Conservation (phyloP, 2,113 vertebrate genomes). For the Pseudorectes ferrugineus region DNA sequence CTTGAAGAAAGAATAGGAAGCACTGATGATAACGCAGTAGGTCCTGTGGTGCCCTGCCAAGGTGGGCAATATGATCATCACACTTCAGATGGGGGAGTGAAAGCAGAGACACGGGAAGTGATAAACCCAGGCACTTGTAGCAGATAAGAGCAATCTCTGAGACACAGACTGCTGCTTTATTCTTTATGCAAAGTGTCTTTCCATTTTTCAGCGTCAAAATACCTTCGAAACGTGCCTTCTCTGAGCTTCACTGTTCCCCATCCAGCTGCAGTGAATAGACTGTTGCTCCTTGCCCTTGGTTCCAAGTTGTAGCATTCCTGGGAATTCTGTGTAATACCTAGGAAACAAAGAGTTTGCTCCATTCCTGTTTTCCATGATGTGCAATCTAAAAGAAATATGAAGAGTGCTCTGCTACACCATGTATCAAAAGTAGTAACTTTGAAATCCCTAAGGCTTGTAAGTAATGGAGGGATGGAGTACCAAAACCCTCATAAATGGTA, state of each 20-base stretch:
- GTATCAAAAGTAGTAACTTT: neutral
- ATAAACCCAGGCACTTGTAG: neutral
- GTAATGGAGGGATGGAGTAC: neutral
- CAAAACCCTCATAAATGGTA: neutral
- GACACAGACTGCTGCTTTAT: neutral
- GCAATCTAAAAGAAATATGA: neutral
- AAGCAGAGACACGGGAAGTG: neutral
- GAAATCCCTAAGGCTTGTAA: neutral
- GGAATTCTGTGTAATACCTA: neutral
- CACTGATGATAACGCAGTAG: neutral
- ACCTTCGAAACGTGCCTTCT: neutral
- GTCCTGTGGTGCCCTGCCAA: neutral
- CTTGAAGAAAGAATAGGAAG: neutral
- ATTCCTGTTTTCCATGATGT: neutral
- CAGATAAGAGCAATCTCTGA: neutral
- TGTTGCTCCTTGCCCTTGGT: neutral
- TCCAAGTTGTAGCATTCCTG: neutral
- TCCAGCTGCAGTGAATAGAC: neutral
- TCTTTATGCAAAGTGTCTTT: neutral
- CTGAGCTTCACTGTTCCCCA: neutral
- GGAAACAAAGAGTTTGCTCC: neutral
- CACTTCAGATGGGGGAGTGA: neutral
- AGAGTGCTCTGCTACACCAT: neutral
- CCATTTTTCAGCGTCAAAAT: neutral
- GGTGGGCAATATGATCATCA: neutral